Base-by-base conservation (phyloP, 2,797 vertebrate genomes). In the Anabas testudineus region DNA sequence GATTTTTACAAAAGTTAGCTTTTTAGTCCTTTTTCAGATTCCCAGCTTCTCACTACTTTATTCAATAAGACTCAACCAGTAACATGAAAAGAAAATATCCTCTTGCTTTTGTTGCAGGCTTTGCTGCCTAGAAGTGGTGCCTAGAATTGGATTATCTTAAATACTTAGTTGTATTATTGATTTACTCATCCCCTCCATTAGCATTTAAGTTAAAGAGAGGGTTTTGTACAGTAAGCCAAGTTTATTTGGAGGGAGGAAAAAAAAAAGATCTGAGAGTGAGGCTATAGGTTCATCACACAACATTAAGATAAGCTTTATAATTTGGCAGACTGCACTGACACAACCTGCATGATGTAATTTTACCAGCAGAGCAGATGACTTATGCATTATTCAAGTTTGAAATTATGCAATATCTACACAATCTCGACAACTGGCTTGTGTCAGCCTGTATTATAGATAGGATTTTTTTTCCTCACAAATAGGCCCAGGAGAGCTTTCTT, bases 71-170 rank as follows among this genome's bases (percentile, higher is more conserved):
- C 64, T 80, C 74, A 80, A 79, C 70, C 65, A 42, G 36, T 36
- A 51, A 76, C 39, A 71, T 68, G 42, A 74, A 81, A 67, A 48
- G n/a, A 76, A 85, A 71, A 74, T 67, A 84, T 64, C 42, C 63
- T 58, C 34, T 48, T 52, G 43, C 84, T 66, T 85, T 90, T 88
- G 82, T 82, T 67, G 65, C 54, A 62, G 74, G 61, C 72, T 86
- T 83, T 81, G 66, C 81, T 49, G 67, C 71, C 70, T 82, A 71
- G 55, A 85, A 88, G 83, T 57, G 51, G 56, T 75, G 69, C 74
- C 74, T 73, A 73, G 74, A 87, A 92, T 86, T 88, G 79, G 86
- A 90, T 91, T 91, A 89, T 88, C 79, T 83, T 82, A 87, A 90
- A 90, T 85, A 88, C 85, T 85, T 78, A 51, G 74, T 85, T 84